Conservation (phyloP, 2,797 vertebrate genomes). For the Urocyon cinereoargenteus region DNA sequence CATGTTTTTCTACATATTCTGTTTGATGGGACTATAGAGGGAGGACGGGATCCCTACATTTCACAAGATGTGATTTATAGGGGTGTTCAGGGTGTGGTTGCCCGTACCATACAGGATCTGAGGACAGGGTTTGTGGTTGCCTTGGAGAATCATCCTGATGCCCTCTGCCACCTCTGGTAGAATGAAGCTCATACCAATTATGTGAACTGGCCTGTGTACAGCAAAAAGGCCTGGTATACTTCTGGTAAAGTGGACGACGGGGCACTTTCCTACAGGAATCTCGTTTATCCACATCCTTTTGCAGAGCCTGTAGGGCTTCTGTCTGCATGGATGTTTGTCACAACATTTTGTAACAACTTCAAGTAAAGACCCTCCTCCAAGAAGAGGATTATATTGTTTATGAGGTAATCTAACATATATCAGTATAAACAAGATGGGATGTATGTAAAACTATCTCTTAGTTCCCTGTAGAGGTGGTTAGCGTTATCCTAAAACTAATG, state of each 20-base stretch:
- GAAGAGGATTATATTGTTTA: not conserved
- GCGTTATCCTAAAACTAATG: not conserved
- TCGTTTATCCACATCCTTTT: not conserved
- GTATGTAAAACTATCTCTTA: not conserved
- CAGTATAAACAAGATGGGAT: not conserved
- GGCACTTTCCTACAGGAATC: not conserved
- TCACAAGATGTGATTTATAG: not conserved
- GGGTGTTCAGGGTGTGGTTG: not conserved
- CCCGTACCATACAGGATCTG: not conserved
- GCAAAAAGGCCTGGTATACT: not conserved
- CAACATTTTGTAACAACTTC: slow-evolving; percentile 7
- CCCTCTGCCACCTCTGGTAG: not conserved
- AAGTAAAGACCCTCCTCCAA: not conserved
- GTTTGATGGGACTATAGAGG: not conserved
- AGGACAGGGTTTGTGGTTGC: not conserved
- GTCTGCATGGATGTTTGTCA: not conserved
- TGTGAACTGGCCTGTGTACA: not conserved
- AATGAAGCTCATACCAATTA: not conserved
- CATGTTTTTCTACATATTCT: not conserved
- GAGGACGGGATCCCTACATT: not conserved
- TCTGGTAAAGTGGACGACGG: not conserved
- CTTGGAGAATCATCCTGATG: not conserved
- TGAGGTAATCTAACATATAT: not conserved
- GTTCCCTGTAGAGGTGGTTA: not conserved
- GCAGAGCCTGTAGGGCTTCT: not conserved